These are phyloP conservation scores for Calameuta pallipes DNA, from an alignment of 2,888 invertebrate genomes.

Conservation along the genomic window DNA sequence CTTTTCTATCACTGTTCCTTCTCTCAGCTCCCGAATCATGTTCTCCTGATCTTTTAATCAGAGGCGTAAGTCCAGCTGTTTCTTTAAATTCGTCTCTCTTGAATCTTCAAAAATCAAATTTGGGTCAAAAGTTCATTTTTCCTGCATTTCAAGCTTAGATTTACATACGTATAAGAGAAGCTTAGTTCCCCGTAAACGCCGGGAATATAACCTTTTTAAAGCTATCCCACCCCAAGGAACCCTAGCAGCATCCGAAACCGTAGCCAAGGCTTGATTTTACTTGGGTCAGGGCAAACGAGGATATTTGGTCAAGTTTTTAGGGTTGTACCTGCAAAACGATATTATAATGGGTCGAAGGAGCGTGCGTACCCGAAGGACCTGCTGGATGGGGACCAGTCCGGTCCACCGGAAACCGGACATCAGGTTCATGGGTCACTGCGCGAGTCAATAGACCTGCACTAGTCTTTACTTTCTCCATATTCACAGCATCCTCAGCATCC, in stretches of 20 bases:
- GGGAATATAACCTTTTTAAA: conserved; percentile 27
- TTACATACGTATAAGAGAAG: conserved; percentile 35
- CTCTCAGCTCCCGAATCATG: background rate
- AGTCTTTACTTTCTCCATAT: background rate
- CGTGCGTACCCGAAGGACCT: conserved; percentile 43
- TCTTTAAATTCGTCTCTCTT: background rate
- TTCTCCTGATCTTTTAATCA: background rate
- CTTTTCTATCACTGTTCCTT: background rate
- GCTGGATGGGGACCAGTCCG: conserved; percentile 59
- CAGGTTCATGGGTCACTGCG: conserved; percentile 43
- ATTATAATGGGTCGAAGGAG: conserved; percentile 46
- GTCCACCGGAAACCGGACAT: conserved; percentile 56
- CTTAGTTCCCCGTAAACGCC: conserved; percentile 32
- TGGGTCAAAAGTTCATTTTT: conserved; percentile 23
- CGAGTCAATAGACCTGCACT: conserved; percentile 52
- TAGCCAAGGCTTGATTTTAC: conserved; percentile 2
- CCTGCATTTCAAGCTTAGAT: conserved; percentile 32
- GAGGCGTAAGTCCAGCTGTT: background rate
- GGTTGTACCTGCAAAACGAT: conserved; percentile 45
- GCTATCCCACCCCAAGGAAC: background rate
- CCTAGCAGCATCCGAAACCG: background rate
- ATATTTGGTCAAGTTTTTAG: conserved; percentile 29
- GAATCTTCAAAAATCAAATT: background rate
- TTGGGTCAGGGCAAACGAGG: conserved; percentile 8
- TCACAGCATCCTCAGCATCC: background rate